These are phyloP conservation scores for Phocides pigmalion DNA, from an alignment of 1,140 invertebrate species.

Conservation along the genomic window DNA sequence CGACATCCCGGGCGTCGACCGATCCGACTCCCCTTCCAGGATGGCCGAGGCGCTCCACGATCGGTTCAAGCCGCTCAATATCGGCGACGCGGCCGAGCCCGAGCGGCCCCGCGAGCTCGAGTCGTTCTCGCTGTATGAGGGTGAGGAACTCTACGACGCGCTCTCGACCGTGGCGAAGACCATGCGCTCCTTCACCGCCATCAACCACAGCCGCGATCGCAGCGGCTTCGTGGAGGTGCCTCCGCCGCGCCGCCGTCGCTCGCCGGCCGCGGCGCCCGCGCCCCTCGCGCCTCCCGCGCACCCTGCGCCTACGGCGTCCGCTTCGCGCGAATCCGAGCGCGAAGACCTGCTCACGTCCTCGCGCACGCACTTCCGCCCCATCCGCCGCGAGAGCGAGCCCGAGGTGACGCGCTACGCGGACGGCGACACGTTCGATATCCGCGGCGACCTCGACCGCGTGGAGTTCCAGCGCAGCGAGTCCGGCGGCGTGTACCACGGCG, in stretches of 20 bases:
- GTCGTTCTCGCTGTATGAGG: constrained; percentile 62
- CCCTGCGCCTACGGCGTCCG: constrained; percentile 35
- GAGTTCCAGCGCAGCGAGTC: constrained; percentile 80
- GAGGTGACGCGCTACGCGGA: constrained; percentile 83
- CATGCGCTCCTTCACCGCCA: constrained; percentile 75
- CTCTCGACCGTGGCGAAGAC: constrained; percentile 64
- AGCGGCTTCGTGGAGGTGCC: constrained; percentile 85
- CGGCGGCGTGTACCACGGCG: constrained; percentile 77
- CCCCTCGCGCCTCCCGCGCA: constrained; percentile 36
- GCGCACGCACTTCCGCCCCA: constrained; percentile 91
- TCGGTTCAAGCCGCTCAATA: constrained; percentile 68
- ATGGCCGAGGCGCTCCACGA: constrained; percentile 69
- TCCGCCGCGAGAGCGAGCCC: constrained; percentile 84
- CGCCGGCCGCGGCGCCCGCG: constrained; percentile 52
- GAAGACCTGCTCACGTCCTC: constrained; percentile 89
- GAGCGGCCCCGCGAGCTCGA: constrained; percentile 50
- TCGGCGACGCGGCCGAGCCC: constrained; percentile 57
- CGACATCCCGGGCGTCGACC: constrained; percentile 42
- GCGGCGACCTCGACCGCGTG: constrained; percentile 86
- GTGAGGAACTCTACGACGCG: constrained; percentile 67
- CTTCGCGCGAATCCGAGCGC: constrained; percentile 7
- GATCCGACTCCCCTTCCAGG: constrained; percentile 51
- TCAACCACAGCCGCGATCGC: constrained; percentile 85
- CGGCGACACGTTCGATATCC: constrained; percentile 88
- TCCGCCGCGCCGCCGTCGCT: constrained; percentile 62